These are phyloP conservation scores for Cyclina sinensis DNA, from an alignment of 1,140 invertebrate species.

Conservation along the genomic window DNA sequence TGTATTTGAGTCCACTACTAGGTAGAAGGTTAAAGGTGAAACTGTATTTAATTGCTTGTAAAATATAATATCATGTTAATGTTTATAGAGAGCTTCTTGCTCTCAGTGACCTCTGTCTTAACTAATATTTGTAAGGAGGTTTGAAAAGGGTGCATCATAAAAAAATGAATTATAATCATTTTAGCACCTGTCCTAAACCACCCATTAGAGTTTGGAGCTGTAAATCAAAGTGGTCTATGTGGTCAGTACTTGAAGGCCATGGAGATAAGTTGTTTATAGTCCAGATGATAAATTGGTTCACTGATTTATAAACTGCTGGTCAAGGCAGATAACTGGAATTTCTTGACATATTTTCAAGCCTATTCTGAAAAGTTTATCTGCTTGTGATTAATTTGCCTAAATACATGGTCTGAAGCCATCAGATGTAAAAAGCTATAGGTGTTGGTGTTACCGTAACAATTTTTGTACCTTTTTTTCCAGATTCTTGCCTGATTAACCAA, in stretches of 20 bases:
- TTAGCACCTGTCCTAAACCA: constrained; percentile 4
- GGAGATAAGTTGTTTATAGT: constrained; percentile 48
- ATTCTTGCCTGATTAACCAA: too few species aligned
- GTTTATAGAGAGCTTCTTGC: too few species aligned
- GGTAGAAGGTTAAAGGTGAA: too few species aligned
- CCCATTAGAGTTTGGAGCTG: background rate
- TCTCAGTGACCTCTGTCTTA: background rate
- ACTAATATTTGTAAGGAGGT: background rate
- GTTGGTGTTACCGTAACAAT: too few species aligned
- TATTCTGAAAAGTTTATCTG: background rate
- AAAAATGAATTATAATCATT: background rate
- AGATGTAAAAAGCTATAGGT: too few species aligned
- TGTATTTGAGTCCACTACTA: too few species aligned
- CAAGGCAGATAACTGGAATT: background rate
- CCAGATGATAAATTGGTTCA: constrained; percentile 32
- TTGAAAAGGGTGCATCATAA: background rate
- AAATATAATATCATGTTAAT: too few species aligned
- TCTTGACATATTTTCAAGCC: background rate
- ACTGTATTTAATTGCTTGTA: too few species aligned
- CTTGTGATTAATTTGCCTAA: too few species aligned
- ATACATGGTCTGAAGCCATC: too few species aligned
- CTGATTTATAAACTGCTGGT: constrained; percentile 19
- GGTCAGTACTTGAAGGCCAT: constrained; percentile 17
- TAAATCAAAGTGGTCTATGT: constrained; percentile 38
- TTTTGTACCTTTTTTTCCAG: too few species aligned